Conservation (phyloP, 2,888 invertebrate species). For the Cyaniris semiargus region DNA sequence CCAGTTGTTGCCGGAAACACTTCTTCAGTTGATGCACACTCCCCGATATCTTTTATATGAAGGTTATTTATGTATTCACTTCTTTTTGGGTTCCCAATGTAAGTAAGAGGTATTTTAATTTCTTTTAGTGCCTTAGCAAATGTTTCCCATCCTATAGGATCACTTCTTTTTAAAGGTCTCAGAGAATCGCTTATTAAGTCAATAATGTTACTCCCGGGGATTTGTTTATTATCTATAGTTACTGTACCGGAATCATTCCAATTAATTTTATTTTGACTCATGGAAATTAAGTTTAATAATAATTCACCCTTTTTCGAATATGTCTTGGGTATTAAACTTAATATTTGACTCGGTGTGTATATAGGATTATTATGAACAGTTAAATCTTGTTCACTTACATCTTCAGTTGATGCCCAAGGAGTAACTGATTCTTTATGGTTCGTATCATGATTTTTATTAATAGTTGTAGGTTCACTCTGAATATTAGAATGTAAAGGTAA, state of each 20-base stretch:
- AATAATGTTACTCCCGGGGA: conserved; percentile 21
- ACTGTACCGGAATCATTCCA: no score
- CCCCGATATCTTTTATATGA: conserved; percentile 22
- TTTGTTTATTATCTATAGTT: no score
- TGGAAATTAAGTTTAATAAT: conserved; percentile 31
- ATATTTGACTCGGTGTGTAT: conserved; percentile 16
- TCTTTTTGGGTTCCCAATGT: conserved; percentile 45
- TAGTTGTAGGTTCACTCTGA: conserved; percentile 6
- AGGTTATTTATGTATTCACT: conserved; percentile 37
- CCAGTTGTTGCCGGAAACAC: no score
- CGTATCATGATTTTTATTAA: conserved; percentile 25
- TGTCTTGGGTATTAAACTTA: conserved; percentile 37
- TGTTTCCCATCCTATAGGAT: conserved; percentile 45
- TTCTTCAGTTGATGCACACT: conserved; percentile 1
- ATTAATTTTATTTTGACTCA: no score
- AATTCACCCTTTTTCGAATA: not conserved
- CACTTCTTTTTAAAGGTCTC: conserved; percentile 44
- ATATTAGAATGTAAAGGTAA: conserved; percentile 35
- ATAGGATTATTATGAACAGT: conserved; percentile 28
- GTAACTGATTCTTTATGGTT: conserved; percentile 16
- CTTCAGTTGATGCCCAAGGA: not conserved
- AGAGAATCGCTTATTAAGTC: conserved; percentile 46
- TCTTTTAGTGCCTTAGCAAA: conserved; percentile 44
- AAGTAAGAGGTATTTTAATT: conserved; percentile 42
- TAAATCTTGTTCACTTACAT: not conserved